phyloP scores from a whole-genome alignment of 2,797 vertebrate species.

The Epinephelus malabaricus region DNA sequence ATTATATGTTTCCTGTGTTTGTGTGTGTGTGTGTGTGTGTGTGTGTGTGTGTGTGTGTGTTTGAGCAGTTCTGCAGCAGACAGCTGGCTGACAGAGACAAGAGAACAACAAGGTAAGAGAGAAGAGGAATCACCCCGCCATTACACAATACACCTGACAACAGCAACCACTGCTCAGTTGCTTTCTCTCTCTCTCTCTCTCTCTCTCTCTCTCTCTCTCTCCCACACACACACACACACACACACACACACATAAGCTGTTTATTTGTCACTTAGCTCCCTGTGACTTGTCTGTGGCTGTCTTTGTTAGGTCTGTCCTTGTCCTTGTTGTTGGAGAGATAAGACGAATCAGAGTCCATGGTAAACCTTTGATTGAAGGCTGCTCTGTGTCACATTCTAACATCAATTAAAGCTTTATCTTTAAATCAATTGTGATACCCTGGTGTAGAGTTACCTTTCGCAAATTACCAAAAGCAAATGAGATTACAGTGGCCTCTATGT shows the following conservation, averaged over 20 bases:
- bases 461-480: not conserved
- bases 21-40: conserved; percentile 8
- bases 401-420: conserved; percentile 6
- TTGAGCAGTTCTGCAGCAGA: conserved; percentile 42
- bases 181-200: not conserved
- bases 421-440: not conserved
- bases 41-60: conserved; percentile 11
- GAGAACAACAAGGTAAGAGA: conserved; percentile 70
- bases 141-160: conserved; percentile 49
- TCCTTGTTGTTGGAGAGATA: not conserved
- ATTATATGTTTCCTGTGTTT: conserved; percentile 15
- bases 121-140: conserved; percentile 55
- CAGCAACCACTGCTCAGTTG: conserved; percentile 11
- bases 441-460: not conserved
- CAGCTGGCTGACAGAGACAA: conserved; percentile 72
- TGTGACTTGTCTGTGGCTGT: conserved; percentile 1
- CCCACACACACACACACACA: conserved; percentile 5
- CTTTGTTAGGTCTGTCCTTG: not conserved
- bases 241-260: not conserved
- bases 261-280: not conserved
- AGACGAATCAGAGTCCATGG: not conserved
- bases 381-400: not conserved
- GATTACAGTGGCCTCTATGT: not conserved
- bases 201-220: not conserved
- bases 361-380: not conserved